phyloP scores from a whole-genome alignment of 2,797 vertebrate genomes.

The Microctenopoma steveboyesi region DNA sequence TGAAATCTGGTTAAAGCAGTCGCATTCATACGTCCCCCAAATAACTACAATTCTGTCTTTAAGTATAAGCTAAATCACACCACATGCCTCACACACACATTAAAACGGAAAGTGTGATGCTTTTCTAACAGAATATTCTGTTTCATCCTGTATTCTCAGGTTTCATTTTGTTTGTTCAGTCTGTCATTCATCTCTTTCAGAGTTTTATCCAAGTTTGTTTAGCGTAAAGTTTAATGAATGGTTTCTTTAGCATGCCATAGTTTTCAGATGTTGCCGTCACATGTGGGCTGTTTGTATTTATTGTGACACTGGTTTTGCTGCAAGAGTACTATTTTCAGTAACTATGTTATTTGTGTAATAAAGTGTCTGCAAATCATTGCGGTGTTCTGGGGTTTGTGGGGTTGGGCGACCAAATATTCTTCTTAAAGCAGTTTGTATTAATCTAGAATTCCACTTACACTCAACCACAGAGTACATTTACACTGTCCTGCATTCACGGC shows the following conservation, averaged over 20 bases:
- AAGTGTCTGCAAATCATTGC: slow-evolving; percentile 97
- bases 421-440: not conserved
- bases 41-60: not conserved
- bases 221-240: slow-evolving; percentile 25
- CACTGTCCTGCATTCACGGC: too few relatives aligned
- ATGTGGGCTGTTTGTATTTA: slow-evolving; percentile 91
- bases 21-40: not conserved
- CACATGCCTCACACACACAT: not conserved
- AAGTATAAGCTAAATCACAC: not conserved
- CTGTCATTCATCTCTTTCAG: not conserved
- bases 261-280: slow-evolving; percentile 75
- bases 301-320: slow-evolving; percentile 92
- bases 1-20: not conserved
- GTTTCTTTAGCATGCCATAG: slow-evolving; percentile 52
- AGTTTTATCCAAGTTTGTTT: slow-evolving; percentile 5
- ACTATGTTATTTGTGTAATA: slow-evolving; percentile 99
- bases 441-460: too few relatives aligned
- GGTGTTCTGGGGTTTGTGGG: slow-evolving; percentile 15
- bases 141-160: slow-evolving; percentile 18
- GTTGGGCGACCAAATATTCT: not conserved
- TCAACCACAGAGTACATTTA: too few relatives aligned
- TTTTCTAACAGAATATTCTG: not conserved
- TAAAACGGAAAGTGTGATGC: not conserved
- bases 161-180: slow-evolving; percentile 16
- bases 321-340: slow-evolving; percentile 99